Conservation (phyloP, 1,140 invertebrate genomes). For the Habropoda laboriosa region DNA sequence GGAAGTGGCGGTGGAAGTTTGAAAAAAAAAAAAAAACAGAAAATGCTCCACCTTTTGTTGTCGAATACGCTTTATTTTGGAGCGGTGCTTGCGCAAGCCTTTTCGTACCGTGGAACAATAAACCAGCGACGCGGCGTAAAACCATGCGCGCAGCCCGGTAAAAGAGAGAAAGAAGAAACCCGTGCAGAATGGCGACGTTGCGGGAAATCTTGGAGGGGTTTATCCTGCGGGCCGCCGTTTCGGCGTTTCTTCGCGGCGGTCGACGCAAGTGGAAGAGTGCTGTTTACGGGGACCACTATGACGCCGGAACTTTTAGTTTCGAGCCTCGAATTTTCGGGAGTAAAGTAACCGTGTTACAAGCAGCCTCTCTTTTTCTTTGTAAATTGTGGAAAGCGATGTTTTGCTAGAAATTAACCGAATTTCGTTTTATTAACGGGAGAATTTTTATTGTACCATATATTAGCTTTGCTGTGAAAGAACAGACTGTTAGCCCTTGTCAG, state of each 20-base stretch:
- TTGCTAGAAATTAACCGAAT: too few species aligned
- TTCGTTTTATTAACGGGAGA: too few species aligned
- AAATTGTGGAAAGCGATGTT: neutral
- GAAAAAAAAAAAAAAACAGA: neutral
- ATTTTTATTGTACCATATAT: too few species aligned
- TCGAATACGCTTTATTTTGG: slow-evolving; percentile 18
- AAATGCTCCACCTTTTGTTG: slow-evolving; percentile 17
- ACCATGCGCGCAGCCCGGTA: slow-evolving; percentile 55
- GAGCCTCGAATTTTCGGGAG: neutral
- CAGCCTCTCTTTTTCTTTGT: neutral
- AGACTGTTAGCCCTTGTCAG: too few species aligned
- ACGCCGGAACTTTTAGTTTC: slow-evolving; percentile 23
- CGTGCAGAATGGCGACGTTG: slow-evolving; percentile 47
- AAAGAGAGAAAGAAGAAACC: slow-evolving; percentile 23
- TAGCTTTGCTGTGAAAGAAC: too few species aligned
- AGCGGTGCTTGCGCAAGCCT: slow-evolving; percentile 14
- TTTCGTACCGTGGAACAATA: slow-evolving; percentile 24
- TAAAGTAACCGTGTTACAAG: neutral
- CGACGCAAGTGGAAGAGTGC: slow-evolving; percentile 33
- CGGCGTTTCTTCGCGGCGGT: slow-evolving; percentile 40
- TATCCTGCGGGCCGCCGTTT: slow-evolving; percentile 60
- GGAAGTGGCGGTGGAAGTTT: neutral
- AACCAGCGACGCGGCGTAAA: slow-evolving; percentile 29
- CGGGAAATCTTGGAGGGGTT: slow-evolving; percentile 51
- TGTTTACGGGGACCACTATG: slow-evolving; percentile 48